phyloP scores from a whole-genome alignment of 2,113 vertebrate genomes.

The Damaliscus lunatus region DNA sequence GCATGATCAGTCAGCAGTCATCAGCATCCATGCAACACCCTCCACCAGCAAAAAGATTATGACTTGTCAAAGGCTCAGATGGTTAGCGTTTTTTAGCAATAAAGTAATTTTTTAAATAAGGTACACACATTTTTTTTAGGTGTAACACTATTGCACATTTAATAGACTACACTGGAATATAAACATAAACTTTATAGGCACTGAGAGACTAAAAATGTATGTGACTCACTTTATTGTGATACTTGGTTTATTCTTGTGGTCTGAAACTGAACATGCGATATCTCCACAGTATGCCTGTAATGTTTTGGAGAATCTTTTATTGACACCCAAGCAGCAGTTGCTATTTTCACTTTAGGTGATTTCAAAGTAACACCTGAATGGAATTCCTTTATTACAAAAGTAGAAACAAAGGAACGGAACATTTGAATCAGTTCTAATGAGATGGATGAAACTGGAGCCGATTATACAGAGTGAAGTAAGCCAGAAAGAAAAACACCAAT shows the following conservation, averaged over 20 bases:
- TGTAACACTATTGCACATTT: background rate
- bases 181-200: background rate
- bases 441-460: too few species aligned
- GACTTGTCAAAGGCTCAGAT: background rate
- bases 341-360: slow-evolving; percentile 24
- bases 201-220: background rate
- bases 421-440: too few species aligned
- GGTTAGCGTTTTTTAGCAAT: background rate
- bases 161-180: background rate
- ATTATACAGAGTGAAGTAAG: too few species aligned
- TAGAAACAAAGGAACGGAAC: background rate
- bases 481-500: too few species aligned
- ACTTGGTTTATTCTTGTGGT: background rate
- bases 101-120: background rate
- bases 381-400: slow-evolving; percentile 1
- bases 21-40: background rate
- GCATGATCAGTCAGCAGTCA: background rate
- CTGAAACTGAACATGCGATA: background rate
- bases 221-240: background rate
- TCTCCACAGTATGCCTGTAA: background rate
- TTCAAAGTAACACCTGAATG: slow-evolving; percentile 44
- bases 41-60: background rate
- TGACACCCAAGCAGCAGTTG: background rate
- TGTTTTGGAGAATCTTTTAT: background rate
- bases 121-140: background rate